These are phyloP conservation scores for Anableps anableps DNA, from an alignment of 2,797 vertebrate species.

Conservation along the genomic window DNA sequence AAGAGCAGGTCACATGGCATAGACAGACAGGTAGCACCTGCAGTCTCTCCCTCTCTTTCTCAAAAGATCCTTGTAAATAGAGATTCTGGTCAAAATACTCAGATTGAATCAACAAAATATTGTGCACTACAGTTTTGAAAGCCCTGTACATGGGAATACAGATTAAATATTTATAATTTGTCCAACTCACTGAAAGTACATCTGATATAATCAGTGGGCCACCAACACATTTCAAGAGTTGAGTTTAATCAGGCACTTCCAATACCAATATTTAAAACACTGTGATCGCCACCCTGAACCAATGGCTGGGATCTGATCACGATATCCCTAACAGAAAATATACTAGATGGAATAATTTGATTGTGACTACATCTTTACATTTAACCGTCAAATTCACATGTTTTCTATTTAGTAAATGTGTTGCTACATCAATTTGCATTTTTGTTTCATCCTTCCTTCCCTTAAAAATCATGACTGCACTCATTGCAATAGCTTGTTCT, in stretches of 20 bases:
- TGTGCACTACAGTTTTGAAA: neutral
- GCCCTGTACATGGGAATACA: neutral
- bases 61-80: neutral
- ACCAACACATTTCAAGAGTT: neutral
- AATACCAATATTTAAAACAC: neutral
- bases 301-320: neutral
- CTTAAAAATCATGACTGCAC: neutral
- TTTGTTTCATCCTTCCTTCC: neutral
- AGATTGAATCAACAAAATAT: neutral
- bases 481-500: constrained; percentile 10
- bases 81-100: neutral
- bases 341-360: neutral
- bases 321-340: neutral
- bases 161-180: neutral
- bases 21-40: no score
- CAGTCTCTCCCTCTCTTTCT: neutral
- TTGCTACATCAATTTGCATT: neutral
- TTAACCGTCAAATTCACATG: constrained; percentile 26
- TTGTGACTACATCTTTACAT: no score
- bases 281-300: neutral
- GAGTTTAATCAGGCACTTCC: neutral
- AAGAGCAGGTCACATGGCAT: neutral
- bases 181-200: neutral
- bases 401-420: constrained; percentile 55
- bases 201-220: neutral